phyloP scores from a whole-genome alignment of 2,113 vertebrate species.

The Colius striatus region DNA sequence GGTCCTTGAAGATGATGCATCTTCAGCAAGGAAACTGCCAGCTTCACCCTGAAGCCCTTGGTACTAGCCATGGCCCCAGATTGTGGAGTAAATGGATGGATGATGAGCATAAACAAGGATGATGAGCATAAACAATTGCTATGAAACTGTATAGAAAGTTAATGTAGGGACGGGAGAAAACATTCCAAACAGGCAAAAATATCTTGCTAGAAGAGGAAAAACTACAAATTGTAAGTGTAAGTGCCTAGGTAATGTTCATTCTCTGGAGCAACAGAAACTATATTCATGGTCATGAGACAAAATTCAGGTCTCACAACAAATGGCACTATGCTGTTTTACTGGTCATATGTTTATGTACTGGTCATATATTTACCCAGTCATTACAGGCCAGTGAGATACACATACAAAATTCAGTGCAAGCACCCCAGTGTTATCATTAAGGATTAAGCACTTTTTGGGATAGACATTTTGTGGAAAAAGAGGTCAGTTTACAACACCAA shows the following conservation, averaged over 20 bases:
- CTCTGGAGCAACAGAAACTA: background rate
- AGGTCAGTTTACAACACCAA: background rate
- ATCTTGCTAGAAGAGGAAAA: background rate
- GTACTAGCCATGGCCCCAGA: background rate
- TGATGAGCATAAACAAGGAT: background rate
- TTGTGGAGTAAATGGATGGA: background rate
- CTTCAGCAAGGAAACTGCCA: background rate
- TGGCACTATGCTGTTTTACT: fast-evolving
- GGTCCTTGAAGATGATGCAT: background rate
- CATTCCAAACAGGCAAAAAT: background rate
- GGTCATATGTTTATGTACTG: fast-evolving
- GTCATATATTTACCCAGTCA: no score
- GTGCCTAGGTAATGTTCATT: background rate
- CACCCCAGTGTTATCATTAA: background rate
- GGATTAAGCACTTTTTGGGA: background rate
- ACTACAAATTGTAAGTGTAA: background rate
- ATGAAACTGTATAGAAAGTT: background rate
- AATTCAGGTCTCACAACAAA: background rate
- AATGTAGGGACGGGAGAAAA: background rate
- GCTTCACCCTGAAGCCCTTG: background rate
- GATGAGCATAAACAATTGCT: background rate
- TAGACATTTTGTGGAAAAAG: background rate
- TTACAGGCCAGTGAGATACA: background rate
- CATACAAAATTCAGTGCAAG: background rate
- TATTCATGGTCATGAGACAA: background rate